Evolutionary conservation across 2,797 vertebrate genomes (phyloP).

Genomic region (Cryptoblepharus egeriae): DNA sequence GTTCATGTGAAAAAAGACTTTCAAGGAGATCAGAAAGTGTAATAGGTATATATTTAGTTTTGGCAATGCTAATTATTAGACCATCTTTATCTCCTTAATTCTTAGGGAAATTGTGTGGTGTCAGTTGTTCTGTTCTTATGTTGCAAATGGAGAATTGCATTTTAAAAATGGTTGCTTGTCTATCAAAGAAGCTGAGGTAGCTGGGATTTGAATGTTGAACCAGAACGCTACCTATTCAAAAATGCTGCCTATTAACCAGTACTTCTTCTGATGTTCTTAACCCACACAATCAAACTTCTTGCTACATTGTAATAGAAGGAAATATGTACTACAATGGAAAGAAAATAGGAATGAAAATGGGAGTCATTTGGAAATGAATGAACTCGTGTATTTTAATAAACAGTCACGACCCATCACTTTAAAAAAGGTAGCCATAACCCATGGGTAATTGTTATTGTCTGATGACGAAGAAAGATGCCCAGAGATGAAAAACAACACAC

Average conservation of each 20-base stretch:
- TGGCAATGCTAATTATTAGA: neutral
- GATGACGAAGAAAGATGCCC: constrained; percentile 12
- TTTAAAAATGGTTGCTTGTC: neutral
- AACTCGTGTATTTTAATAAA: neutral
- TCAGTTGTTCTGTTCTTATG: neutral
- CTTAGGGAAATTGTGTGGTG: neutral
- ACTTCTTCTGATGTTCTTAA: neutral
- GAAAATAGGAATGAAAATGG: constrained; percentile 4
- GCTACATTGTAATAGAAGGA: neutral
- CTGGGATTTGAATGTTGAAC: neutral
- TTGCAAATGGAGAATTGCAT: neutral
- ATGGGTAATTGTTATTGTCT: neutral
- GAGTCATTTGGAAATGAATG: neutral
- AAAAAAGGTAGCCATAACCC: constrained; percentile 30
- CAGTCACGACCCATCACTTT: constrained; percentile 15
- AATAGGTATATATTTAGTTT: neutral
- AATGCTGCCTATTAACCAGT: neutral
- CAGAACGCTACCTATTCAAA: neutral
- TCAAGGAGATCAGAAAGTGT: neutral
- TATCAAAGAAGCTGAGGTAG: neutral
- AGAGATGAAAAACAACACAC: constrained; percentile 46
- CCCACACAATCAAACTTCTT: neutral
- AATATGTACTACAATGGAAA: neutral
- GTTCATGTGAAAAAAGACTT: constrained; percentile 39
- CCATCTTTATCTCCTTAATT: neutral